Percentiles rank a stretch among this genome's conserved stretches.
Conservation (phyloP, 2,888 invertebrate species). For the Phymatocera aterrima region DNA sequence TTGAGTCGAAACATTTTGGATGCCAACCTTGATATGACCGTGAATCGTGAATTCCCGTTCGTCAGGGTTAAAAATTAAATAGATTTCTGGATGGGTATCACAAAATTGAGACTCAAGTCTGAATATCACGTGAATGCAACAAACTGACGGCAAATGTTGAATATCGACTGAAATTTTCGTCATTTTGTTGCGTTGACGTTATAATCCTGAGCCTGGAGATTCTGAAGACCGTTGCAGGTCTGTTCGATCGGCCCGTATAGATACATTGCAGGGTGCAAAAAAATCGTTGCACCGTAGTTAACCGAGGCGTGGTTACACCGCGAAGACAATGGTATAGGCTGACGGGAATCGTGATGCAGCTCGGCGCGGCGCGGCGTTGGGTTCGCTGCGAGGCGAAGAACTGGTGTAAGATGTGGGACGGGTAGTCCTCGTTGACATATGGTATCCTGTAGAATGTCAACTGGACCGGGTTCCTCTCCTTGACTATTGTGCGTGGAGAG, state of each 20-base stretch:
- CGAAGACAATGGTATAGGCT: slow-evolving; percentile 44
- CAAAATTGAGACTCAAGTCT: too few species aligned
- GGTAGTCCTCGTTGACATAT: slow-evolving; percentile 45
- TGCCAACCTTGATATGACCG: too few species aligned
- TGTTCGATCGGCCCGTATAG: slow-evolving; percentile 16
- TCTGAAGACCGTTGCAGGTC: slow-evolving; percentile 2
- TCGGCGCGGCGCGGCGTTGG: too few species aligned
- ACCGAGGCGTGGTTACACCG: slow-evolving; percentile 43
- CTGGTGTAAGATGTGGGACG: slow-evolving; percentile 51
- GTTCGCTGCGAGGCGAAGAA: slow-evolving; percentile 50
- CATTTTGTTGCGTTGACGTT: too few species aligned
- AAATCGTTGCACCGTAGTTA: neutral
- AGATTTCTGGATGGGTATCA: too few species aligned
- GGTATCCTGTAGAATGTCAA: slow-evolving; percentile 61
- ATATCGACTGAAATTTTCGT: too few species aligned
- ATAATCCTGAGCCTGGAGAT: too few species aligned
- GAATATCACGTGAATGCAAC: too few species aligned
- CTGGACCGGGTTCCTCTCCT: slow-evolving; percentile 44
- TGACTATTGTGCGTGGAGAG: slow-evolving; percentile 39
- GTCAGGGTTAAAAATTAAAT: too few species aligned
- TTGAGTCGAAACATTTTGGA: neutral
- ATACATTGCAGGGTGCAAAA: slow-evolving; percentile 35
- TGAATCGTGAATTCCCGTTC: too few species aligned
- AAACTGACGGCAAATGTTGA: too few species aligned
- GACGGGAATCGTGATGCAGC: slow-evolving; percentile 20